Conservation (phyloP, 2,888 invertebrate genomes). For the Pyrocoelia pectoralis region DNA sequence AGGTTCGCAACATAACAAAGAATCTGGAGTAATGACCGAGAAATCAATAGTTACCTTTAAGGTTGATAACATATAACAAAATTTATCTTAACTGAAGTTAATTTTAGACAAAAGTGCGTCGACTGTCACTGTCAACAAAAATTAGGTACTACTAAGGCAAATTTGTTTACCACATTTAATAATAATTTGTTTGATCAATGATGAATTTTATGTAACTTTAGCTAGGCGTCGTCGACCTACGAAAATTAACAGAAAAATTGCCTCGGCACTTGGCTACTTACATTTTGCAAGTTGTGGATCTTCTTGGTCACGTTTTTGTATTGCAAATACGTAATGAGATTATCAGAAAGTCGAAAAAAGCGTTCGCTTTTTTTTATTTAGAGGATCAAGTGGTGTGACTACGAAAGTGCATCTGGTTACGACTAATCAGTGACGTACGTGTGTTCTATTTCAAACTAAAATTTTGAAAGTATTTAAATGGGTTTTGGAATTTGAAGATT, state of each 20-base stretch:
- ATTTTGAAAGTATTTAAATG: neutral
- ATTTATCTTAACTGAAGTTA: neutral
- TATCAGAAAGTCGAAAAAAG: neutral
- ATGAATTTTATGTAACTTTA: neutral
- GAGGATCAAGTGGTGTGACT: constrained; percentile 7
- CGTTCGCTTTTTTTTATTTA: neutral
- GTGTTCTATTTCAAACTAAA: neutral
- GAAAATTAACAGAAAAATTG: too few relatives aligned
- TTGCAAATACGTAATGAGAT: too few relatives aligned
- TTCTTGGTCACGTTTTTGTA: too few relatives aligned
- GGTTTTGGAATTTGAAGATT: neutral
- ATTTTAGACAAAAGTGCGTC: neutral
- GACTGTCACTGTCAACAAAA: neutral
- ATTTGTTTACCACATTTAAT: neutral
- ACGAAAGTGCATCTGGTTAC: neutral
- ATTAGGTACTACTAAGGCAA: neutral
- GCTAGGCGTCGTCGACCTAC: neutral
- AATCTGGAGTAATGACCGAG: constrained; percentile 8
- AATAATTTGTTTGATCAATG: neutral
- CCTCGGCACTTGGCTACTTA: too few relatives aligned
- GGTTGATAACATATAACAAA: constrained; percentile 1
- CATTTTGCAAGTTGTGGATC: neutral
- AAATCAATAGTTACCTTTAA: constrained; percentile 9
- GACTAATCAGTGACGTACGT: neutral
- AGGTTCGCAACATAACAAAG: neutral